Conservation (phyloP, 2,113 vertebrate species). For the Rostratula benghalensis region DNA sequence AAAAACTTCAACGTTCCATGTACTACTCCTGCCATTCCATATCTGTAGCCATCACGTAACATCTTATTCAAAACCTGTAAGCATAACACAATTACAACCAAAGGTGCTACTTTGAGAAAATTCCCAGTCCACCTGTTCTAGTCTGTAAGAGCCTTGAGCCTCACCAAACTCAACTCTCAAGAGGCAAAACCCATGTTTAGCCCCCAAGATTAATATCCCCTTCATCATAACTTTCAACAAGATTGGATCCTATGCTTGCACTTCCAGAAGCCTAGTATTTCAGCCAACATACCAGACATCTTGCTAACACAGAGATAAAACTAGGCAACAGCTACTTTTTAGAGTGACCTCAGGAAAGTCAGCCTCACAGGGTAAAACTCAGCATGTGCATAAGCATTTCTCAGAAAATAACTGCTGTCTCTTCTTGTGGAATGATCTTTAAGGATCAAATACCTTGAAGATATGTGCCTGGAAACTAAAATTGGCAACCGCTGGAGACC, state of each 20-base stretch:
- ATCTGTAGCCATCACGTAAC: background rate
- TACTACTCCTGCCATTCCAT: background rate
- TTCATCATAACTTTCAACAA: background rate
- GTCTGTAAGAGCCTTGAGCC: background rate
- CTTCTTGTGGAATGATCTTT: background rate
- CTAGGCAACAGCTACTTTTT: background rate
- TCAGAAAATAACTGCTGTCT: background rate
- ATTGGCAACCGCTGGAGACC: accelerated
- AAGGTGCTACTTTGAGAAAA: background rate
- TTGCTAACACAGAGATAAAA: background rate
- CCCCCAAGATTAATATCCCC: background rate
- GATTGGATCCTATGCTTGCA: background rate
- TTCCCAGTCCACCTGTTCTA: background rate
- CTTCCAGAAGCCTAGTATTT: background rate
- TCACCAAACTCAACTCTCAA: background rate
- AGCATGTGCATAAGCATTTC: background rate
- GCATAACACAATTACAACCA: background rate
- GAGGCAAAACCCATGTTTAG: background rate
- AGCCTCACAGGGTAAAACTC: background rate
- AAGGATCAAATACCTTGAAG: background rate
- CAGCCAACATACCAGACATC: background rate
- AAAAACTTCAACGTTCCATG: background rate
- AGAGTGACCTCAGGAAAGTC: background rate
- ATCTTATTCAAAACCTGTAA: background rate
- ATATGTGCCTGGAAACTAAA: background rate